Conservation (phyloP, 1,140 invertebrate species). For the Pseudobourletiella spinata region DNA sequence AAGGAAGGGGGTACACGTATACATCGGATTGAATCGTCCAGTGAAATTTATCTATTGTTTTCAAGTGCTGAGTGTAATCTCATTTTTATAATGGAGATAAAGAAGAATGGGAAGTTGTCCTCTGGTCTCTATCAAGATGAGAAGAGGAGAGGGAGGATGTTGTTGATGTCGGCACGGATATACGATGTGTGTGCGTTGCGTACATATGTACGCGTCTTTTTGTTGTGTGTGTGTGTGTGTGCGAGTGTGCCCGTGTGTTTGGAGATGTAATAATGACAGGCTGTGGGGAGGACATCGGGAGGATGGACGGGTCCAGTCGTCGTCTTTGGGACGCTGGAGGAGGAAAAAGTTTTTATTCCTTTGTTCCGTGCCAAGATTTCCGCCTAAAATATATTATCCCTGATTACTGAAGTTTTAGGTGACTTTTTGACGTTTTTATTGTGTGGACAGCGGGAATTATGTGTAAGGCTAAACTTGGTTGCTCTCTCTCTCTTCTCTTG, state of each 20-base stretch:
- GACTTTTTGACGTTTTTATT: slow-evolving; percentile 34
- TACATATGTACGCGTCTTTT: background rate
- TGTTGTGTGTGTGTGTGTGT: background rate
- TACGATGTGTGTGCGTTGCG: background rate
- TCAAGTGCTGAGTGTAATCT: slow-evolving; percentile 1
- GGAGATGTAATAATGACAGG: background rate
- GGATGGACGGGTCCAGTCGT: background rate
- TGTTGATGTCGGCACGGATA: background rate
- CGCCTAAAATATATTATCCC: slow-evolving; percentile 21
- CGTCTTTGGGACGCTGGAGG: background rate
- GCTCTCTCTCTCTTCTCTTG: too few species aligned
- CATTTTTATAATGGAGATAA: slow-evolving; percentile 6
- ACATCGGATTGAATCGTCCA: background rate
- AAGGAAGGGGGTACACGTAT: too few species aligned
- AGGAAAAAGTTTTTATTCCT: slow-evolving; percentile 5
- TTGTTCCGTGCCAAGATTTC: slow-evolving; percentile 11
- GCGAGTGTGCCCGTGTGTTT: background rate
- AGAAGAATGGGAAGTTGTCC: slow-evolving; percentile 7
- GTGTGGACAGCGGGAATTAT: slow-evolving; percentile 34
- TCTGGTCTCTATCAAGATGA: slow-evolving; percentile 6
- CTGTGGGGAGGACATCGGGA: background rate
- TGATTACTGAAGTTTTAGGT: slow-evolving; percentile 23
- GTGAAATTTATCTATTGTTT: slow-evolving; percentile 8
- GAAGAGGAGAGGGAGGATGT: background rate
- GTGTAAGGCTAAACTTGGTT: slow-evolving; percentile 1